Percentiles rank a stretch among this genome's conserved stretches.
Evolutionary conservation across 2,113 vertebrate genomes (phyloP).

Genomic region (Tinamus guttatus): DNA sequence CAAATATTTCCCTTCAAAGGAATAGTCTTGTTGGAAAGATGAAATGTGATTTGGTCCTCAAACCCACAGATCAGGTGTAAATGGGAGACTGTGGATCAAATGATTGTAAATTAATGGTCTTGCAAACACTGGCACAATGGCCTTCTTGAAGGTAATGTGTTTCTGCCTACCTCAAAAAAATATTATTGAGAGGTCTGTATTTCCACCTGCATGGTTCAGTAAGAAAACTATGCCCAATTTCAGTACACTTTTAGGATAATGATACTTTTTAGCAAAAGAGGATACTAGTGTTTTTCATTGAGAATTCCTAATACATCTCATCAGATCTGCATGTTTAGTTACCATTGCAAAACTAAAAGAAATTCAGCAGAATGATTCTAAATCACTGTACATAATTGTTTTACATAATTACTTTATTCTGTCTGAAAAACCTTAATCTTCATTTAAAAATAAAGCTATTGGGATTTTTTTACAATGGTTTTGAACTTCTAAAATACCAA

Average conservation of each 20-base stretch:
- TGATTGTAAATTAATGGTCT: background rate
- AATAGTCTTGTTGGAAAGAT: background rate
- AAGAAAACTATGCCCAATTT: background rate
- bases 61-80: fast-evolving
- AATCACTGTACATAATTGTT: background rate
- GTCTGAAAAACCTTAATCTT: background rate
- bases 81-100: background rate
- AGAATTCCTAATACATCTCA: background rate
- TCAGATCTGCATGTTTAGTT: background rate
- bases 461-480: background rate
- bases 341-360: background rate
- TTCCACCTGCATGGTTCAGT: background rate
- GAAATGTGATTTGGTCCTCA: background rate
- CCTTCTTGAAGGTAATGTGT: background rate
- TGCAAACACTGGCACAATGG: background rate
- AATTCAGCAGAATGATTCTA: background rate
- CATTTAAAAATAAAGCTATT: background rate
- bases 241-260: background rate
- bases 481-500: background rate
- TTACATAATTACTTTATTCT: background rate
- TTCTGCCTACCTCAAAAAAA: background rate
- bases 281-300: background rate
- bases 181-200: background rate
- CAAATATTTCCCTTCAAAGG: background rate
- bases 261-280: background rate